A percentile compares a stretch with the other conserved stretches of the same genome.
These are phyloP conservation scores for Agrochola litura DNA, from an alignment of 2,888 invertebrate species.

Conservation along the genomic window DNA sequence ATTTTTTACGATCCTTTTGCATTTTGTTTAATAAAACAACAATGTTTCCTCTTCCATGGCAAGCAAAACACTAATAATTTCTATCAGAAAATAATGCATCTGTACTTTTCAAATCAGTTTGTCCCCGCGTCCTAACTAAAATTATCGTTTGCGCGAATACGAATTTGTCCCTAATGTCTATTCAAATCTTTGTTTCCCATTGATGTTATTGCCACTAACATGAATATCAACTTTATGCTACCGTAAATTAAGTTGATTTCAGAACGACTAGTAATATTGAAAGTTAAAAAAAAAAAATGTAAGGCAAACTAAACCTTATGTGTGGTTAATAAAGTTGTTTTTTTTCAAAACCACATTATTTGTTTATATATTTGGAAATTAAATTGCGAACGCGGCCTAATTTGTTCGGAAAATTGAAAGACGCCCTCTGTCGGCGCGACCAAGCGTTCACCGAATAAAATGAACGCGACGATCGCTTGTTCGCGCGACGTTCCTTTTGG, in stretches of 20 bases:
- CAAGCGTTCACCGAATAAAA: neutral
- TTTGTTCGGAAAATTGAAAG: neutral
- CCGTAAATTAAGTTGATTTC: too few relatives aligned
- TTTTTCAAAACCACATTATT: too few relatives aligned
- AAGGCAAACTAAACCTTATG: too few relatives aligned
- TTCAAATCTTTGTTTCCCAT: too few relatives aligned
- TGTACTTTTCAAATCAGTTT: conserved; percentile 7
- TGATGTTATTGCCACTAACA: too few relatives aligned
- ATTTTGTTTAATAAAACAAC: neutral
- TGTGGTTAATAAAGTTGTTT: too few relatives aligned
- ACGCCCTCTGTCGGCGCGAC: neutral
- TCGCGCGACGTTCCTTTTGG: neutral
- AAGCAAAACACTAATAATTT: neutral
- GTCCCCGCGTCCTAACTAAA: neutral
- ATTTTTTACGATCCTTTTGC: neutral
- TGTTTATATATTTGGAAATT: too few relatives aligned
- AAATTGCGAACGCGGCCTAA: too few relatives aligned
- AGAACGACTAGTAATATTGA: too few relatives aligned
- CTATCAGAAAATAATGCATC: neutral
- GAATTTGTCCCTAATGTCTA: too few relatives aligned
- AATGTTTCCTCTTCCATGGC: neutral
- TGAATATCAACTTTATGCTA: too few relatives aligned
- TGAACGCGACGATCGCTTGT: neutral
- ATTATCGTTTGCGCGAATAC: neutral
- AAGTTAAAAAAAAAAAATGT: too few relatives aligned